Base-by-base conservation (phyloP, 1,140 invertebrate species). In the Streblospio benedicti region DNA sequence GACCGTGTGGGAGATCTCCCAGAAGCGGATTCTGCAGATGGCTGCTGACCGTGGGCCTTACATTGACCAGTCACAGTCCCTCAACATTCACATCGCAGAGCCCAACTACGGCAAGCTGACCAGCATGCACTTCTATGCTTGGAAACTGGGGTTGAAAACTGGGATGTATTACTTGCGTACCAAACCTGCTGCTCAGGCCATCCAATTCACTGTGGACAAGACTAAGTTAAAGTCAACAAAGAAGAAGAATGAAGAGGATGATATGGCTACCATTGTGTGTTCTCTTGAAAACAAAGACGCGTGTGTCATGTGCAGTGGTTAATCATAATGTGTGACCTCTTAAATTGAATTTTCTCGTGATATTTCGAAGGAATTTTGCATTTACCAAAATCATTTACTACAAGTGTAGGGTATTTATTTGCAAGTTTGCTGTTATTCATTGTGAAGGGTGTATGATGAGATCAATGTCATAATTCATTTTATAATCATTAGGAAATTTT, bases 1-100 rank as follows among this genome's bases (percentile, higher is more conserved):
- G 79, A 99, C 96, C 2, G 93, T 97, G 0, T 99, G 96, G 97
- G 97, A 99, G 80, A 92, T 99, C 54, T 86, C 91, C 0, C 94
- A 99, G 60, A 96, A 93, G 74, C 85, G 83, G 3, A 85, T 97
- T 1, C 85, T 99, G 32, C 86, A 97, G 76, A 98, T 99, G 96
- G 93, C 96, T 27, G 93, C 93, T 2, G 97, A 99, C 78, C 83
- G 96, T 65, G 94, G 91, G 4, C 92, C 95, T 4, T 99, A 91
- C 71, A 98, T 99, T 72, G 96, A 99, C 80, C 97, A 99, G 78
- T 96, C 91, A 65, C 96, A 99, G 75, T 96, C 92, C 0, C 83
- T 99, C 59, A 99, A 98, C 74, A 86, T 99, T 64, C 92, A 98
- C 72, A 91, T 99, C 54, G 93, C 90, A 6, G 86, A 93, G 71